Conservation (phyloP, 2,113 vertebrate species). For the Fulica atra region DNA sequence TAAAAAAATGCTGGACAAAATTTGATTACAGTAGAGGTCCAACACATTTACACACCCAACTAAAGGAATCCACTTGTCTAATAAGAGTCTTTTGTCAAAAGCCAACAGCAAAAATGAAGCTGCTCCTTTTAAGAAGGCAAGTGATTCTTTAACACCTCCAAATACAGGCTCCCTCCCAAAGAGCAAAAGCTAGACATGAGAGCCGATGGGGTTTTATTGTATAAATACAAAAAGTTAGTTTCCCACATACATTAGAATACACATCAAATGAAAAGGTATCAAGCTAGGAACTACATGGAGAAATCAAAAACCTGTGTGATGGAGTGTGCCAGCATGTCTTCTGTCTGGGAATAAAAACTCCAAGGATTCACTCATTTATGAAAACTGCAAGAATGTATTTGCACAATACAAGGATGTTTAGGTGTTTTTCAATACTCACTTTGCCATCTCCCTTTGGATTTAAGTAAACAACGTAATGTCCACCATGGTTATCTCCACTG, state of each 20-base stretch:
- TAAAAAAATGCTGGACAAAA: background rate
- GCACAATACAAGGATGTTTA: background rate
- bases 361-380: background rate
- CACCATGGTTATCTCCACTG: constrained; percentile 98
- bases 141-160: background rate
- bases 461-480: constrained; percentile 98
- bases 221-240: background rate
- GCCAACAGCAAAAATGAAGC: background rate
- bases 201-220: background rate
- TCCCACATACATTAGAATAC: background rate
- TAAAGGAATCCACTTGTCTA: background rate
- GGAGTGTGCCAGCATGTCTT: background rate
- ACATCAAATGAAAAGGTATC: background rate
- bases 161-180: background rate
- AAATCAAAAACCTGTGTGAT: background rate
- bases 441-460: constrained; percentile 99
- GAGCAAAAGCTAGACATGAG: background rate
- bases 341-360: background rate
- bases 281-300: background rate
- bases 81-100: background rate
- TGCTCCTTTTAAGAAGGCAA: background rate
- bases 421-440: constrained; percentile 79
- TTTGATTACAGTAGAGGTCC: background rate
- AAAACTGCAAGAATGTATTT: background rate
- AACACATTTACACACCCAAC: background rate